phyloP scores from a whole-genome alignment of 1,140 invertebrate species.

The Bemisia tabaci region DNA sequence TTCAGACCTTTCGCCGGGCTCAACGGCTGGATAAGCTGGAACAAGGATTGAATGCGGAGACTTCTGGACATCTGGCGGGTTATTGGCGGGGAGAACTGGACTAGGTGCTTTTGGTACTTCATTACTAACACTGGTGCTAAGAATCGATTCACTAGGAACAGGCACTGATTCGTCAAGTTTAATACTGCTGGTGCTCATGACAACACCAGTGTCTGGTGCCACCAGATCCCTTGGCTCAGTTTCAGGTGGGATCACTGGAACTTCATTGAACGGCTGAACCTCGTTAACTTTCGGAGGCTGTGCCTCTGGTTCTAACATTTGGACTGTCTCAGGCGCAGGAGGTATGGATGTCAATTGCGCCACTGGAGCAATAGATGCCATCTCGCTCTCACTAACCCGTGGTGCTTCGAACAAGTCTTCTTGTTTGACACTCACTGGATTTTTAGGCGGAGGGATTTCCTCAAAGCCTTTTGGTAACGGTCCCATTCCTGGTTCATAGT shows the following conservation, averaged over 20 bases:
- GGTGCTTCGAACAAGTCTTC: background rate
- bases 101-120: background rate
- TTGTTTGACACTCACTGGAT: background rate
- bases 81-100: background rate
- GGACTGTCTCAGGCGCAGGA: background rate
- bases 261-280: too few relatives aligned
- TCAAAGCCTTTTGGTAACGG: background rate
- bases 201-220: too few relatives aligned
- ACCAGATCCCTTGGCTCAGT: too few relatives aligned
- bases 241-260: too few relatives aligned
- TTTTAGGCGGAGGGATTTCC: background rate
- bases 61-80: background rate
- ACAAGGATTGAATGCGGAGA: constrained; percentile 9
- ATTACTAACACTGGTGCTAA: background rate
- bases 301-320: background rate
- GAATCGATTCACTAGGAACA: background rate
- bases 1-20: constrained; percentile 18
- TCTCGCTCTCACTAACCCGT: background rate
- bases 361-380: background rate
- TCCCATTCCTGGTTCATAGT: background rate
- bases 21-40: constrained; percentile 14
- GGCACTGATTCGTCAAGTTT: background rate
- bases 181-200: background rate
- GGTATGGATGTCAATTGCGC: background rate
- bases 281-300: background rate